phyloP scores from a whole-genome alignment of 1,140 invertebrate genomes.

The Microplitis demolitor region DNA sequence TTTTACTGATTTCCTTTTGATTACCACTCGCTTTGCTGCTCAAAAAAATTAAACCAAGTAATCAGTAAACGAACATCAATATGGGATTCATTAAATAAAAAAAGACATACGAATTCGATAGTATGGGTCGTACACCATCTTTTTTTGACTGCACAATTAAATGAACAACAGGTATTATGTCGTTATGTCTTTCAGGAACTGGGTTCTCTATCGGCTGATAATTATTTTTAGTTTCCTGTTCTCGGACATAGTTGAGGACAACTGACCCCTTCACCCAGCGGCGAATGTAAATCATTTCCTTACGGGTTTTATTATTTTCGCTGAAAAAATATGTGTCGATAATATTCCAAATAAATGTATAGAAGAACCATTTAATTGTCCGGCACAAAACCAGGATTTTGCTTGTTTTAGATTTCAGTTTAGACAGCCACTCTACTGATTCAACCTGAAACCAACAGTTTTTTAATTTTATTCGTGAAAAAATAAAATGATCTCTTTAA shows the following conservation, averaged over 20 bases:
- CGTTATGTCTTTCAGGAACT: background rate
- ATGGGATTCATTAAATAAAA: background rate
- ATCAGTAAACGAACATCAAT: background rate
- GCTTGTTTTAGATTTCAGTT: background rate
- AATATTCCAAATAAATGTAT: background rate
- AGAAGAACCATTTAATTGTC: background rate
- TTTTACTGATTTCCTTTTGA: background rate
- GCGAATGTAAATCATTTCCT: too few relatives aligned
- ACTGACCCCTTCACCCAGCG: background rate
- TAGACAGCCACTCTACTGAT: background rate
- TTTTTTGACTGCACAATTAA: background rate
- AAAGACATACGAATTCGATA: background rate
- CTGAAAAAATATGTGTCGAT: too few relatives aligned
- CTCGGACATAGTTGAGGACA: background rate
- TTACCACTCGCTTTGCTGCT: background rate
- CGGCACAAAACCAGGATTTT: background rate
- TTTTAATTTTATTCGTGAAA: too few relatives aligned
- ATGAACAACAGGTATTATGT: background rate
- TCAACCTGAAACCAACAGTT: background rate
- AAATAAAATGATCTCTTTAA: too few relatives aligned
- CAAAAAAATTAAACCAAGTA: background rate
- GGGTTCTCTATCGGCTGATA: background rate
- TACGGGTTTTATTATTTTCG: too few relatives aligned
- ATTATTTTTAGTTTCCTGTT: background rate
- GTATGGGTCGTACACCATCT: background rate